Evolutionary conservation across 2,888 invertebrate species (phyloP), one percentile per base, ranked within the genome.

Genomic region (Limnephilus marmoratus): DNA sequence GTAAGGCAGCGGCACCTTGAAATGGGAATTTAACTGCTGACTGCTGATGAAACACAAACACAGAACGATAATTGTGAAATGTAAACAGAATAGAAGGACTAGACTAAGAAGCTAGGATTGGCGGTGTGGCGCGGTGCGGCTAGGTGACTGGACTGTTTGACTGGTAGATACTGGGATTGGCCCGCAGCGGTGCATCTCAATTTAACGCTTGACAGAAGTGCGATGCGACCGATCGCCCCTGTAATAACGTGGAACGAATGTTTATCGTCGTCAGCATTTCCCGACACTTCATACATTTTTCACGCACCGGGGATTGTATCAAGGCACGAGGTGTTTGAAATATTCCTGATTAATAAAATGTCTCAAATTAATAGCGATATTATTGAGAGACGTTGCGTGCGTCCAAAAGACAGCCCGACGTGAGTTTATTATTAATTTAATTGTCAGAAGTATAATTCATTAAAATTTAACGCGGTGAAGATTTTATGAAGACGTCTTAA

Each of bases 241-340:
- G 87, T 88, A 91, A 91, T 91, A 87, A 91, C 82, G 91, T 88
- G 91, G 81, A 88, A 91, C 91, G 86, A 80, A 86, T 85, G 86
- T 86, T 86, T 86, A 80, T 81, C 88, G 88, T 41, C 11, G 85
- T 68, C 88, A 41, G n/a, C 68, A 89, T 81, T 89, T 89, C 34
- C 88, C 68, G 91, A 91, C 91, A 91, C 91, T 91, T 87, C 87
- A 81, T 91, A 91, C 80, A 91, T 88, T 91, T 89, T 88, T 91
- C 91, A 91, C 91, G 91, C 91, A 87, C 82, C 81, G 86, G 37
- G 12, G 31, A 83, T 24, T 86, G 31, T 80, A 37, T 89, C 88
- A 80, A 80, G 80, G 24, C n/a, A 37, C 18, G 31, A 24, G n/a
- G 24, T 37, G 80, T 37, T 89, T 41, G 37, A 24, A 89, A 89